A percentile compares a stretch with the other conserved stretches of the same genome.
These are phyloP conservation scores for Pteropus rufus DNA, from an alignment of 2,797 vertebrate species.

Conservation along the genomic window DNA sequence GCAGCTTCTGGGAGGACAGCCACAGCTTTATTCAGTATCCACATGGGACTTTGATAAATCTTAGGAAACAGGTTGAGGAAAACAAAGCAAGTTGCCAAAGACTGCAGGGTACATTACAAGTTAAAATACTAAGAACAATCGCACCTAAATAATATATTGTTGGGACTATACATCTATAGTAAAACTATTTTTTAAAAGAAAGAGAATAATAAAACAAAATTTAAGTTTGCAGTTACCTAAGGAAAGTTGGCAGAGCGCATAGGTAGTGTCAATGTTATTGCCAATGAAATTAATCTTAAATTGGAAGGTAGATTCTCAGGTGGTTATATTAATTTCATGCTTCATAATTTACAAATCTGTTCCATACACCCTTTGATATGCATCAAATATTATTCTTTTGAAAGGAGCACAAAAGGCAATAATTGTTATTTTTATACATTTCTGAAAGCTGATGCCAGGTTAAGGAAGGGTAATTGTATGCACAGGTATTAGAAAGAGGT, in stretches of 20 bases:
- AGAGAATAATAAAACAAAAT: not conserved
- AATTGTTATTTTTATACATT: too few species aligned
- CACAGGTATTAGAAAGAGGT: not conserved
- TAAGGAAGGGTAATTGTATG: not conserved
- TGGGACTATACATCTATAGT: not conserved
- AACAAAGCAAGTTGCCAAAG: not conserved
- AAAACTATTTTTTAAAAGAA: not conserved
- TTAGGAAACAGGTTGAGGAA: not conserved
- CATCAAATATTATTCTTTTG: not conserved
- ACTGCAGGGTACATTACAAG: not conserved
- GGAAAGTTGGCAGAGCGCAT: not conserved
- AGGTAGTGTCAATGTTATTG: not conserved
- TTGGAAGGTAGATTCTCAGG: not conserved
- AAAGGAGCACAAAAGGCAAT: not conserved
- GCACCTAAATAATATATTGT: not conserved
- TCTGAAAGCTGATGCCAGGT: not conserved
- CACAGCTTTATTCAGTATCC: not conserved
- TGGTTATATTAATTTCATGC: not conserved
- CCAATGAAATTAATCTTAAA: not conserved
- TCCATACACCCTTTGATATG: not conserved
- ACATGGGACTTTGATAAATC: not conserved
- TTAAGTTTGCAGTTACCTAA: not conserved
- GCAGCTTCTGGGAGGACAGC: not conserved
- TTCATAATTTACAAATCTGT: not conserved
- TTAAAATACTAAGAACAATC: not conserved